Evolutionary conservation across 1,140 invertebrate genomes (phyloP).

Genomic region (Oreohelix idahoensis): DNA sequence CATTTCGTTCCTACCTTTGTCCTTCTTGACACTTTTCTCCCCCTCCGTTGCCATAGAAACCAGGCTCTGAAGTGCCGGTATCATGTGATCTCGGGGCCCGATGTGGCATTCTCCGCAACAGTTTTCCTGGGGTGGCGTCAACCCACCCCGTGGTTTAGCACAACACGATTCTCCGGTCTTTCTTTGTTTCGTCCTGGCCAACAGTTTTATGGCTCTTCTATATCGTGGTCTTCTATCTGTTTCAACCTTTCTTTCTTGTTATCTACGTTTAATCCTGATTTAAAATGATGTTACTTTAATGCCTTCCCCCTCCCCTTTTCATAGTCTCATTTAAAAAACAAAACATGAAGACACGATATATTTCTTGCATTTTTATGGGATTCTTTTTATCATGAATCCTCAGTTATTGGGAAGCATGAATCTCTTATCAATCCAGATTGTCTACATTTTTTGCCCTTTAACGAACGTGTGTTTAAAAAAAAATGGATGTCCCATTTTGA

Average conservation of each 20-base stretch:
- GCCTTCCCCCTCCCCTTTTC: no score
- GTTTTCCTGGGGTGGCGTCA: neutral
- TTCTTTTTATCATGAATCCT: no score
- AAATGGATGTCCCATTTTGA: no score
- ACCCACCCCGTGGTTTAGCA: neutral
- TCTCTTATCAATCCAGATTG: no score
- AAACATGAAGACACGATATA: no score
- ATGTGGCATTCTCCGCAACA: neutral
- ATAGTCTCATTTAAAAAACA: no score
- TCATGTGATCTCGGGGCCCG: constrained; percentile 1
- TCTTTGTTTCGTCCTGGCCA: neutral
- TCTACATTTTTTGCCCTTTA: no score
- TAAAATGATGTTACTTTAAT: neutral
- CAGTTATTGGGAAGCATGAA: no score
- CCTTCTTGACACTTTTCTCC: neutral
- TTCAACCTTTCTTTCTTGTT: neutral
- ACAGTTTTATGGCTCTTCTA: neutral
- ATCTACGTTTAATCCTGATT: neutral
- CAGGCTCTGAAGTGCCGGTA: neutral
- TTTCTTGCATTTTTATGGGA: no score
- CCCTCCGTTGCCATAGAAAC: neutral
- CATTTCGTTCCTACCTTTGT: constrained; percentile 11
- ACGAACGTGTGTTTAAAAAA: no score
- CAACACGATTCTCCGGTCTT: neutral
- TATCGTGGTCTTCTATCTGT: neutral